A percentile compares a stretch with the other conserved stretches of the same genome.
Evolutionary conservation across 2,888 invertebrate genomes (phyloP).

Genomic region (Perizoma affinitatum): DNA sequence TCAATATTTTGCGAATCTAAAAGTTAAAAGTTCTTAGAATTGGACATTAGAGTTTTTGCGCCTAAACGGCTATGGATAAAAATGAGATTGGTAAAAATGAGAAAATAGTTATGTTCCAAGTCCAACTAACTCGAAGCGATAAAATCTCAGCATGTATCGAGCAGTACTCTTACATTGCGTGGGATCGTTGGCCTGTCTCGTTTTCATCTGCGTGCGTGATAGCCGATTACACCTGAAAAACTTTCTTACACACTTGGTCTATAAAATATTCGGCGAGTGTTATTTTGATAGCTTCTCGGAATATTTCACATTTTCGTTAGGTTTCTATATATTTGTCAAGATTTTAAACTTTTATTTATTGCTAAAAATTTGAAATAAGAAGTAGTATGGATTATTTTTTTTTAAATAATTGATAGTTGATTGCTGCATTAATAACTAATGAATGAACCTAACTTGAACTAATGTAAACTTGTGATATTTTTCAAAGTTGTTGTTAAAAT

Average conservation of each 20-base stretch:
- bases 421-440: too few species aligned
- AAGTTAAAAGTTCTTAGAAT: background rate
- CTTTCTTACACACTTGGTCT: slow-evolving; percentile 52
- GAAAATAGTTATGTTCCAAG: slow-evolving; percentile 13
- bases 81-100: slow-evolving; percentile 7
- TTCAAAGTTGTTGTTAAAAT: too few species aligned
- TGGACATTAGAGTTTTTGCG: background rate
- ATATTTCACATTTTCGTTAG: slow-evolving; percentile 27
- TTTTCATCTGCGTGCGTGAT: slow-evolving; percentile 69
- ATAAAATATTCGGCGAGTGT: slow-evolving; percentile 38
- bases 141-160: slow-evolving; percentile 40
- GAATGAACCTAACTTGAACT: too few species aligned
- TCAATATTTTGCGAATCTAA: too few species aligned
- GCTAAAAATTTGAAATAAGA: slow-evolving; percentile 4
- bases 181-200: slow-evolving; percentile 76
- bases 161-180: slow-evolving; percentile 44
- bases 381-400: background rate
- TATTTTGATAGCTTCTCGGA: slow-evolving; percentile 35
- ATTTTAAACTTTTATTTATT: slow-evolving; percentile 34
- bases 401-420: too few species aligned
- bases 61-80: background rate
- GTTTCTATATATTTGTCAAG: slow-evolving; percentile 32
- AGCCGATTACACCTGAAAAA: slow-evolving; percentile 65
- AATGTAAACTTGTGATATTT: too few species aligned
- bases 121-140: slow-evolving; percentile 10